A percentile compares a stretch with the other conserved stretches of the same genome.
Conservation (phyloP, 2,888 invertebrate genomes). For the Tryphoninae sp. region DNA sequence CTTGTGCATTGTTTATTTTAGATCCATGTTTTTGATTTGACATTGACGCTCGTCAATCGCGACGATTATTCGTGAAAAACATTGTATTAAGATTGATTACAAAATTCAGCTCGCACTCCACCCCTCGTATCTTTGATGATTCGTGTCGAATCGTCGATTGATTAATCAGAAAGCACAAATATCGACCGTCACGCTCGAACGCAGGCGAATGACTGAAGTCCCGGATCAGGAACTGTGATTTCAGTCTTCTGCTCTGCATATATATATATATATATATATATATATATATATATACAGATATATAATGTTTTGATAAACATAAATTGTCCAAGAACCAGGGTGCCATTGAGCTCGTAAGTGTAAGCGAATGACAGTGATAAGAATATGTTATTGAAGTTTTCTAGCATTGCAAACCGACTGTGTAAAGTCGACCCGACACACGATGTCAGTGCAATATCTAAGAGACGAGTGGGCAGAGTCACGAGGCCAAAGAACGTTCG, state of each 20-base stretch:
- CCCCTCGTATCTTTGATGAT: not conserved
- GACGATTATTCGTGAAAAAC: not conserved
- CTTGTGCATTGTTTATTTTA: not conserved
- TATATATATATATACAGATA: not conserved
- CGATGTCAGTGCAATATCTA: conserved; percentile 33
- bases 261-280: not conserved
- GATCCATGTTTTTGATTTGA: not conserved
- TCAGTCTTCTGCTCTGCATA: conserved; percentile 10
- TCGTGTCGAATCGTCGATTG: not conserved
- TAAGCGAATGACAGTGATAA: conserved; percentile 52
- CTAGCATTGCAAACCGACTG: conserved; percentile 36
- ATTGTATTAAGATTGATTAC: not conserved
- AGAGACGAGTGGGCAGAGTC: conserved; percentile 42
- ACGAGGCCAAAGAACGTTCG: conserved; percentile 41
- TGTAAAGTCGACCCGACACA: not conserved
- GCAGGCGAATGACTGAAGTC: conserved; percentile 47
- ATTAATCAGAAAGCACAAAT: not conserved
- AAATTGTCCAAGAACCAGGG: conserved; percentile 14
- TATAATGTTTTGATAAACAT: not conserved
- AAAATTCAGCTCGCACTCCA: not conserved
- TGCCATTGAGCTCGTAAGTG: conserved; percentile 25
- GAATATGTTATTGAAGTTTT: conserved; percentile 51
- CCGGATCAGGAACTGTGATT: conserved; percentile 29
- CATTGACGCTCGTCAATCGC: not conserved
- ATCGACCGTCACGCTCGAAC: conserved; percentile 40